Evolutionary conservation across 2,888 invertebrate genomes (phyloP).

Genomic region (Alcis repandata): DNA sequence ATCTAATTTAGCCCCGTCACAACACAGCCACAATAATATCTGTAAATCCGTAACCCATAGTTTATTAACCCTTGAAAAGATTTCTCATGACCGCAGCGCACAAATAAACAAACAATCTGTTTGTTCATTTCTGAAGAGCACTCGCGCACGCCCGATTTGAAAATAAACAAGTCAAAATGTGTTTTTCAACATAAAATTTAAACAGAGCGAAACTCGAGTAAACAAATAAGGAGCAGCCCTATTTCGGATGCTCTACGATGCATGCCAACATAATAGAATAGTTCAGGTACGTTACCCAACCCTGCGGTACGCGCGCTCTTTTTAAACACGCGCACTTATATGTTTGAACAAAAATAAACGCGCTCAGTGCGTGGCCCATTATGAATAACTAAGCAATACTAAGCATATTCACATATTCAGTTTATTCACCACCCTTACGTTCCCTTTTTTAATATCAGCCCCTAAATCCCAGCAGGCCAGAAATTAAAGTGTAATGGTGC

Average conservation of each 20-base stretch:
- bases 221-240: slow-evolving; percentile 56
- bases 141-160: slow-evolving; percentile 73
- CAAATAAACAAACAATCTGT: slow-evolving; percentile 70
- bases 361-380: slow-evolving; percentile 53
- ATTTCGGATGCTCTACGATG: slow-evolving; percentile 42
- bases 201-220: slow-evolving; percentile 55
- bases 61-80: slow-evolving; percentile 65
- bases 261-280: slow-evolving; percentile 50
- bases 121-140: slow-evolving; percentile 68
- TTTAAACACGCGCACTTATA: slow-evolving; percentile 44
- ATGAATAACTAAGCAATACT: slow-evolving; percentile 75
- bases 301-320: slow-evolving; percentile 44
- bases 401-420: slow-evolving; percentile 50
- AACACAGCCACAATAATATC: slow-evolving; percentile 33
- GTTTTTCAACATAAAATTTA: slow-evolving; percentile 67
- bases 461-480: slow-evolving; percentile 78
- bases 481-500: slow-evolving; percentile 85
- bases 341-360: slow-evolving; percentile 74
- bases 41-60: slow-evolving; percentile 45
- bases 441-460: slow-evolving; percentile 76
- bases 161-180: slow-evolving; percentile 79
- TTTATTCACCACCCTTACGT: slow-evolving; percentile 61
- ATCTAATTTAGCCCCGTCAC: slow-evolving; percentile 30
- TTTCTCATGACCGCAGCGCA: slow-evolving; percentile 61
- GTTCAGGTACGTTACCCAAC: slow-evolving; percentile 46